phyloP scores from a whole-genome alignment of 92 coral and sea anemone genomes.

The Actinostola sp. region DNA sequence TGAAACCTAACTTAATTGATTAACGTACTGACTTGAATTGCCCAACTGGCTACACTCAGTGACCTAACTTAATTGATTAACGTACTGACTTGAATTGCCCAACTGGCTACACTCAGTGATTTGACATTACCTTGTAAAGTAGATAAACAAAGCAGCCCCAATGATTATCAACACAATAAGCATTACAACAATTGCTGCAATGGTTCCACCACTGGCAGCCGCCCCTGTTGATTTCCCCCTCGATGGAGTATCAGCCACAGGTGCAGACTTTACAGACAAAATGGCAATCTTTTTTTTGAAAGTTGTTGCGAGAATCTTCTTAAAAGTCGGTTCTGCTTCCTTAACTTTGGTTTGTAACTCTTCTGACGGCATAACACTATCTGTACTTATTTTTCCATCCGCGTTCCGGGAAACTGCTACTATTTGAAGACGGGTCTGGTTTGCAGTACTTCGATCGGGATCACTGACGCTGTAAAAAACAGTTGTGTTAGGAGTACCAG shows the following conservation, averaged over 20 bases:
- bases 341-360: background rate
- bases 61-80: background rate
- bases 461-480: constrained; percentile 6
- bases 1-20: too few relatives aligned
- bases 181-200: background rate
- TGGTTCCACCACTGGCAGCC: background rate
- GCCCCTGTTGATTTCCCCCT: background rate
- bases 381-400: background rate
- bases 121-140: background rate
- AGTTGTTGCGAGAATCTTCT: too few relatives aligned
- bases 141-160: constrained; percentile 2
- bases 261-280: background rate
- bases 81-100: background rate
- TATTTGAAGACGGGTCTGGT: background rate
- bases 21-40: background rate
- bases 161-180: background rate
- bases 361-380: constrained; percentile 2
- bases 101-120: background rate
- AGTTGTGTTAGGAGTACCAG: background rate
- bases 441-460: background rate
- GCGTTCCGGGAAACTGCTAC: background rate
- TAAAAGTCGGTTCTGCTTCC: background rate
- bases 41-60: background rate
- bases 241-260: background rate
- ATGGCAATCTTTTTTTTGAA: background rate